phyloP scores from a whole-genome alignment of 2,113 vertebrate genomes.

The Protobothrops mucrosquamatus region DNA sequence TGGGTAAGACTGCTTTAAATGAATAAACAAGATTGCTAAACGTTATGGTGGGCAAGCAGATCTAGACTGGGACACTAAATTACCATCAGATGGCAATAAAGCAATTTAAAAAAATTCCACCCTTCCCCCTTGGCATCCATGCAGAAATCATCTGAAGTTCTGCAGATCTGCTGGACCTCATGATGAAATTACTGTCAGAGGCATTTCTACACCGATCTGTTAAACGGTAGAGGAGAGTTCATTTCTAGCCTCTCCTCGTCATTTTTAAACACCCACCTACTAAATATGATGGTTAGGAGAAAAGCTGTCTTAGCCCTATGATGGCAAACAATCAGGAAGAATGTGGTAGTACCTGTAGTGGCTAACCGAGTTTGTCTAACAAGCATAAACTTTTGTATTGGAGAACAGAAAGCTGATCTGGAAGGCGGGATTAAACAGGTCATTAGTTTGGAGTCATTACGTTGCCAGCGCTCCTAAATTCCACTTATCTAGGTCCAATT shows the following conservation, averaged over 20 bases:
- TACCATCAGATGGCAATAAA: neutral
- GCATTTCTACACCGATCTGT: conserved; percentile 11
- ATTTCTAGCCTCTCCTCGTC: neutral
- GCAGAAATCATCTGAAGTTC: neutral
- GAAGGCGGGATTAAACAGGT: neutral
- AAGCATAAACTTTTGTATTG: neutral
- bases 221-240: neutral
- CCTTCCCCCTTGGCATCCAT: neutral
- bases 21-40: neutral
- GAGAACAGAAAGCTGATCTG: neutral
- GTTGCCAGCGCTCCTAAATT: neutral
- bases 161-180: neutral
- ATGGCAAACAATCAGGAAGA: neutral
- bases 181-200: conserved; percentile 25
- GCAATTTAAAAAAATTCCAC: neutral
- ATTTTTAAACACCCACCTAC: neutral
- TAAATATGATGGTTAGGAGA: conserved; percentile 11
- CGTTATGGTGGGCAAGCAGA: neutral
- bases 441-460: neutral
- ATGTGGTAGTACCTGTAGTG: neutral
- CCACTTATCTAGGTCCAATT: neutral
- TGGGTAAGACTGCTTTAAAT: neutral
- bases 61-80: neutral
- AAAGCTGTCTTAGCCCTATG: neutral
- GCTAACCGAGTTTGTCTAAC: neutral